phyloP scores from a whole-genome alignment of 2,888 invertebrate species.

The Drosophila leonis region DNA sequence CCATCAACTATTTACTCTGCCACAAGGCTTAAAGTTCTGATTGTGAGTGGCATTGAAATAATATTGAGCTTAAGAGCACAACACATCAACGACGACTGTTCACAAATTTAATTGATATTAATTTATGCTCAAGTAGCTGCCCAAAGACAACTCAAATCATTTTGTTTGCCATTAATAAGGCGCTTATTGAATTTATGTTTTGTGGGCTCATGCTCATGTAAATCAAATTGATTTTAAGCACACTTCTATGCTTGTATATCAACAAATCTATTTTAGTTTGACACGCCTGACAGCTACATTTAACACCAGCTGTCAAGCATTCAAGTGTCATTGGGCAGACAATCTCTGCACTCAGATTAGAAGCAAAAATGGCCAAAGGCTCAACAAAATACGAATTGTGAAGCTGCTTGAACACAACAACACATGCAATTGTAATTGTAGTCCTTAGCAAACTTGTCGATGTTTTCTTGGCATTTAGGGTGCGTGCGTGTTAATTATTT shows the following conservation, averaged over 20 bases:
- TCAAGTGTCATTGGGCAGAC: not conserved
- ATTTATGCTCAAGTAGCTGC: conserved; percentile 5
- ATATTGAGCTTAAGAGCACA: conserved; percentile 25
- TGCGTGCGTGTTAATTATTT: too few species aligned
- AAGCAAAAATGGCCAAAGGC: not conserved
- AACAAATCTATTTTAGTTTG: conserved; percentile 13
- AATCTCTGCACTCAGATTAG: not conserved
- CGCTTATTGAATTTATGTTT: conserved; percentile 1
- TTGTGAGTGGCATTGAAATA: conserved; percentile 30
- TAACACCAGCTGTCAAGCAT: conserved; percentile 13
- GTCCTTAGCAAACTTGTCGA: too few species aligned
- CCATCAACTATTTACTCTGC: conserved; percentile 20
- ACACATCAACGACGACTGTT: conserved; percentile 4
- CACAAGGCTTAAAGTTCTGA: conserved; percentile 17
- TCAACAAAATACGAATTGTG: not conserved
- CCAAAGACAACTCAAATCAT: not conserved
- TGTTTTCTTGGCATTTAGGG: too few species aligned
- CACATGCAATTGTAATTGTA: not conserved
- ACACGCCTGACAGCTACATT: conserved; percentile 12
- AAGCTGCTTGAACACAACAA: not conserved
- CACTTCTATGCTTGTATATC: not conserved
- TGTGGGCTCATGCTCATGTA: not conserved
- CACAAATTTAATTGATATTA: conserved; percentile 34
- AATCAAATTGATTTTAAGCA: not conserved
- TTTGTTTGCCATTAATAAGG: conserved; percentile 8